These are phyloP conservation scores for Etia nguti DNA, from an alignment of 2,113 vertebrate species.

Conservation along the genomic window DNA sequence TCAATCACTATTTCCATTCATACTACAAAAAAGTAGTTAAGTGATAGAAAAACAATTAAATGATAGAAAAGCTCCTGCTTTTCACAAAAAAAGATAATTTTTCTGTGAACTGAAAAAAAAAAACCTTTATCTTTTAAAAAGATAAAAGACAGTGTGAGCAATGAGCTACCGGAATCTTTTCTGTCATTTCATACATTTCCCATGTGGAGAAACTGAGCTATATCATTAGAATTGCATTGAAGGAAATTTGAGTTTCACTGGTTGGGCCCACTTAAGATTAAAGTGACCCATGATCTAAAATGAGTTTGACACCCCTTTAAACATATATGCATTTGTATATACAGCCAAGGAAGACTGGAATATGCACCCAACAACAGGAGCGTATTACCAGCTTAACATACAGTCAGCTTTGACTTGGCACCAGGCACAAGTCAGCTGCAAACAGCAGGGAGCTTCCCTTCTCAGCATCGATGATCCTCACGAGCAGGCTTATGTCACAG, in stretches of 20 bases:
- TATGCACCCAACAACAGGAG: conserved; percentile 73
- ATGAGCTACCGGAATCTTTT: neutral
- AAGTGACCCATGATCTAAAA: neutral
- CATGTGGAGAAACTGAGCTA: neutral
- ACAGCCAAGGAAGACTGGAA: conserved; percentile 71
- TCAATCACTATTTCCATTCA: neutral
- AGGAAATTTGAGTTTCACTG: neutral
- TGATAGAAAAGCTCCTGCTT: neutral
- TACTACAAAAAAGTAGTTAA: neutral
- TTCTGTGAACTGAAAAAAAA: neutral
- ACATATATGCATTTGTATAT: neutral
- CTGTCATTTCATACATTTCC: neutral
- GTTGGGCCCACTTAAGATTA: neutral
- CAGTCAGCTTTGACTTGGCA: conserved; percentile 81
- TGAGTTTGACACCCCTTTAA: neutral
- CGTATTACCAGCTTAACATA: conserved; percentile 81
- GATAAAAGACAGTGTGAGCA: neutral
- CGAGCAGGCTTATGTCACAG: conserved; percentile 81
- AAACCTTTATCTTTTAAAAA: neutral
- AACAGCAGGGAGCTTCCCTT: conserved; percentile 79
- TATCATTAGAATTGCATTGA: neutral
- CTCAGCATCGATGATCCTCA: conserved; percentile 81
- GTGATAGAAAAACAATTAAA: neutral
- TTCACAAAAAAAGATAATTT: fast-evolving
- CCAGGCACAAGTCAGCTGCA: conserved; percentile 86